Base-by-base conservation (phyloP, 2,113 vertebrate species). In the Piaya cayana region DNA sequence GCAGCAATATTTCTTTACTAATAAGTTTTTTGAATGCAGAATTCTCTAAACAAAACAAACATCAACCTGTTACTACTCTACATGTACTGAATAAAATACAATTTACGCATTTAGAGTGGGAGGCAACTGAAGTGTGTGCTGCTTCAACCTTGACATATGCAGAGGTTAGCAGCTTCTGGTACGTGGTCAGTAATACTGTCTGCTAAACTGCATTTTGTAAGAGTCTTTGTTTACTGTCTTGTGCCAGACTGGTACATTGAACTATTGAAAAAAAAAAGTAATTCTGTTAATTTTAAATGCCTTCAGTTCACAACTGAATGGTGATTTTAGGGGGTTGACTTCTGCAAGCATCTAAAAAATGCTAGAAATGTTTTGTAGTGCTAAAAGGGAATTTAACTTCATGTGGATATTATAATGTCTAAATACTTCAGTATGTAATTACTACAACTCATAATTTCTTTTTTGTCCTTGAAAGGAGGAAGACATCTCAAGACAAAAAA, bases 401-500 rank as follows among this genome's bases (percentile, higher is more conserved):
- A 16, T 15, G 18, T 19, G 18, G 34, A 14, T 76, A 34, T 78
- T 88, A 52, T 37, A 42, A 72, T 52, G 34, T 43, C 37, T 56
- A 2, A 0, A 0, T 70, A 49, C 8, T 86, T 76, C 22, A 42
- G 6, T 30, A 7, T n/a, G n/a, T 70, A 71, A 37, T 63, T 83
- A 50, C 69, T 76, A 22, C 84, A 93, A 37, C 63, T 90, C 8
- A 37, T 27, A 55, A 63, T 76, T 74, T 50, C 8, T 30, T 30
- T 71, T 92, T 96, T 86, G 56, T 88, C 27, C 82, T 96, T 29
- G 65, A 80, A 72, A 93, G 29, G 82, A 99, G 99, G 88, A 98
- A 98, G 83, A 68, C 59, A 22, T 97, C 98, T 63, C 98, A 97
- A 96, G 97, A 97, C 45, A 98, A 98, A 96, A 99, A 98, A 88